Percentiles rank a stretch among this genome's conserved stretches.
These are phyloP conservation scores for Ariolimax columbianus DNA, from an alignment of 2,888 invertebrate species.

Conservation along the genomic window DNA sequence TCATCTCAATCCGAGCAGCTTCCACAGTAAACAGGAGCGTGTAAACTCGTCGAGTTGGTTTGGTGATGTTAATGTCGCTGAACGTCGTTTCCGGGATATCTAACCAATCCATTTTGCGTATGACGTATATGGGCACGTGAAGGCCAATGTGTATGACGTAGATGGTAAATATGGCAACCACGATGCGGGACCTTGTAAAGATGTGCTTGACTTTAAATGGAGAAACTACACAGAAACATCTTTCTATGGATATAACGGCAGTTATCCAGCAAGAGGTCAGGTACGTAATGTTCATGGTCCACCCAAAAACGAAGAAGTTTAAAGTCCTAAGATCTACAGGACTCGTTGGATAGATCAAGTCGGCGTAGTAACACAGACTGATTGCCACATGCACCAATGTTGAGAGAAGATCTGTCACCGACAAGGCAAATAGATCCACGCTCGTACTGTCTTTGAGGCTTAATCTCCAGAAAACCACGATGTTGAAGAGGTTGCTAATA, in stretches of 20 bases:
- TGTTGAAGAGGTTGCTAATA: conserved; percentile 18
- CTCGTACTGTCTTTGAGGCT: conserved; percentile 45
- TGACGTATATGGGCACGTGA: conserved; percentile 18
- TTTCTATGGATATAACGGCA: conserved; percentile 24
- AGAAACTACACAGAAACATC: conserved; percentile 41
- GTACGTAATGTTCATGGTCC: background rate
- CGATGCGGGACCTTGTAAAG: conserved; percentile 12
- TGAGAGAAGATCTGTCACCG: conserved; percentile 34
- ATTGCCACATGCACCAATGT: background rate
- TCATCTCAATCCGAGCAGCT: background rate
- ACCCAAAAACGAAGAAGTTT: background rate
- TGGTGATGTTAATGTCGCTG: background rate
- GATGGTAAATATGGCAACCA: background rate
- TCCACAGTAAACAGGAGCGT: background rate
- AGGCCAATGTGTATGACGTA: background rate
- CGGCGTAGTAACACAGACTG: background rate
- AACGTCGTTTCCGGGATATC: too few species aligned
- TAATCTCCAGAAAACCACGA: conserved; percentile 14
- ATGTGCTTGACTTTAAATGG: conserved; percentile 33
- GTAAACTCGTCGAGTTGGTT: background rate
- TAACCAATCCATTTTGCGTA: conserved; percentile 3
- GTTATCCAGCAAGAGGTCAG: conserved; percentile 42
- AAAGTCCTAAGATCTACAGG: background rate
- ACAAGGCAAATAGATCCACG: conserved; percentile 34
- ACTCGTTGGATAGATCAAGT: background rate